Percentiles rank a stretch among this genome's conserved stretches.
Evolutionary conservation across 2,888 invertebrate genomes (phyloP).

Genomic region (Tetheella fluctuosa): DNA sequence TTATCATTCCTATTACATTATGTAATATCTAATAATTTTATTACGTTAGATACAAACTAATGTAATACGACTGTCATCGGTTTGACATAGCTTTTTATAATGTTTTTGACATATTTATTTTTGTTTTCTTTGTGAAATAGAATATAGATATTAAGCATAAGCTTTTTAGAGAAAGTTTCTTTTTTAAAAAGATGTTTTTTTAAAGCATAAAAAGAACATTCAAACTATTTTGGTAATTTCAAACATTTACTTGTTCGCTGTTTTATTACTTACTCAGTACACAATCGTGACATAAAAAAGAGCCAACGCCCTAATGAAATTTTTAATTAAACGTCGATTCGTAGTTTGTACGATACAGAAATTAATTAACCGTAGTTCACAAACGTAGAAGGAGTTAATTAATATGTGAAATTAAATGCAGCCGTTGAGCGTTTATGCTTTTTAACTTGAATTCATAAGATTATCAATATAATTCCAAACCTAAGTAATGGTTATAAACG

Average conservation of each 20-base stretch:
- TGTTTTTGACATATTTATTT: too few relatives aligned
- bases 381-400: neutral
- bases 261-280: too few relatives aligned
- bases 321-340: neutral
- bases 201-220: too few relatives aligned
- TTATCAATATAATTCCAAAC: too few relatives aligned
- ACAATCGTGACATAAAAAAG: neutral
- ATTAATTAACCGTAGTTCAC: neutral
- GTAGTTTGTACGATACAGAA: neutral
- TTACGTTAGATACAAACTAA: neutral
- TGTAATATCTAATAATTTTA: conserved; percentile 16
- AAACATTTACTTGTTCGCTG: too few relatives aligned
- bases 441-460: neutral
- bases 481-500: too few relatives aligned
- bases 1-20: conserved; percentile 41
- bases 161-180: too few relatives aligned
- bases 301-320: neutral
- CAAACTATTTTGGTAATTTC: too few relatives aligned
- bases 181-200: too few relatives aligned
- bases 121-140: too few relatives aligned
- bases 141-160: too few relatives aligned
- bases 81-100: too few relatives aligned
- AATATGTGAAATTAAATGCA: neutral
- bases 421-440: neutral
- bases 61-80: neutral